Base-by-base conservation (phyloP, 2,113 vertebrate species). In the Grantiella picta region DNA sequence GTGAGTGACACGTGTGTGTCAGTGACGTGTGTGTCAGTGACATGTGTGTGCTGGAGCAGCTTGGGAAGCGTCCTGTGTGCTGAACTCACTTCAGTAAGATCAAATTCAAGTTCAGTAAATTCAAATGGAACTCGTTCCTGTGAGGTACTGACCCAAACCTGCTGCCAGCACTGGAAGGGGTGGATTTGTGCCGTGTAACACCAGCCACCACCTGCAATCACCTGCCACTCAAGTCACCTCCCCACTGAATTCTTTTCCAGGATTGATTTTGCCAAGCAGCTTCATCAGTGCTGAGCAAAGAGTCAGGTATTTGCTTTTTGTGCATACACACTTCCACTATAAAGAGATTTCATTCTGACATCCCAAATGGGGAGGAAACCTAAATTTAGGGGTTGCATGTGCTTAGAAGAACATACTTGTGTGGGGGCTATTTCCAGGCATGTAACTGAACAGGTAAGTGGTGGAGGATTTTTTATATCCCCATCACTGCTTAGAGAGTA, bases 401-500 rank as follows among this genome's bases (percentile, higher is more conserved):
- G 28, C 7, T 57, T 53, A 6, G 6, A 33, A 82, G 33, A 53
- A 18, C 16, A 16, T 11, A 15, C 7, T 66, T 45, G 14, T 12
- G 14, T 11, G 6, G 25, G 38, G 6, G 7, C 29, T 17, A 2
- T 45, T 84, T 65, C 23, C 21, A 72, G 35, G 45, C 7, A 2
- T 8, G 21, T 27, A 33, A 19, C 8, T 38, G 20, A 28, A 44
- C 0, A 9, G 11, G 4, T 38, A 5, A 4, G 19, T n/a, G 31
- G n/a, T 28, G 59, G 70, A 60, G 71, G 54, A 40, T 16, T 90
- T 84, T 85, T 29, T 60, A 54, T 16, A 7, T 54, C 16, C 38
- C 47, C 0, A 0, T 15, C 0, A 1, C 23, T 66, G 36, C 47
- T 56, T 21, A 42, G 17, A 56, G 25, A 66, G 16, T 10, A 27